Base-by-base conservation (phyloP, 2,888 invertebrate genomes). In the Eristalis tenax region DNA sequence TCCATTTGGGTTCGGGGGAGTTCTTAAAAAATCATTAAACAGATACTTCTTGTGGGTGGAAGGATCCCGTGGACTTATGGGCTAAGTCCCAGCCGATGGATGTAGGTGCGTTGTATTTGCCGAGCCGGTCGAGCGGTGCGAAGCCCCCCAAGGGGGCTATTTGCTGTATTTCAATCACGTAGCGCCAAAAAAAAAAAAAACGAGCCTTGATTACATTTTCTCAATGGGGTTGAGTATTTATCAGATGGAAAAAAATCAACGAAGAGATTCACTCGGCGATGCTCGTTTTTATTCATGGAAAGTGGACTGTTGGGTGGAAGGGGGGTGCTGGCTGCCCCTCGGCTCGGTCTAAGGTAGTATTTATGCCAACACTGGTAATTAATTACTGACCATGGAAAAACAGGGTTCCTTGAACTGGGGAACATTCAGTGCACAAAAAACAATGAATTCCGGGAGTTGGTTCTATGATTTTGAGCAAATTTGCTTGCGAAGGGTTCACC, bases 81-180 rank as follows among this genome's bases (percentile, higher is more conserved):
- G 10, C 18, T 43, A 74, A 64, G 50, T 32, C 65, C 65, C 3
- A 61, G 59, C n/a, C 66, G 59, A 66, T 76, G 43, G 40, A 40
- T 66, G 38, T 6, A 38, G 40, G 23, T 50, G 50, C 18, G 50
- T 18, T 1, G 50, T 50, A 50, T 18, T 50, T 43, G 43, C 50
- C 38, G 18, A 50, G 8, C 1, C 32, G 32, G 32, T 10, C 32
- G 32, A 32, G 8, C 32, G 32, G 32, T 1, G 32, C 10, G 0
- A 4, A 32, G 32, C 8, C 32, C 50, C 43, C 50, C 50, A 5
- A 8, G 50, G 50, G 50, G 50, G 50, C 50, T 18, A 18, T 50
- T 50, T 50, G 50, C 50, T 18, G 73, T 81, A 81, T 81, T 81
- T 81, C 81, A 75, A 74, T 75, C 81, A 81, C 81, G 74, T 81